Evolutionary conservation across 2,113 vertebrate genomes (phyloP).

Genomic region (Urocolius indicus): DNA sequence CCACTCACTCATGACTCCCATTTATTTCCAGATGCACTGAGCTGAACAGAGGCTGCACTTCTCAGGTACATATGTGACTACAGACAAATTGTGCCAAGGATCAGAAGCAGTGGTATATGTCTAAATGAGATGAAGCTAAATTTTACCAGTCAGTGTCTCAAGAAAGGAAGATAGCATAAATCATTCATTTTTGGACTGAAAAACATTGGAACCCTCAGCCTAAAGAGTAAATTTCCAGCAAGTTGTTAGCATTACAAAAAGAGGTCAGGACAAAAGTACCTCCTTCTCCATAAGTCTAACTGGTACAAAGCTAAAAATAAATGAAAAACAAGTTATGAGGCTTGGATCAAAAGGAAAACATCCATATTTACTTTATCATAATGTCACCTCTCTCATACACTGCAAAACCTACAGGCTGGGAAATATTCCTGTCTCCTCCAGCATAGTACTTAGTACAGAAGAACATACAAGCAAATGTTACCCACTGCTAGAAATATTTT

Average conservation of each 20-base stretch:
- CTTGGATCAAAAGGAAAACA: neutral
- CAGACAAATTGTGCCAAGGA: neutral
- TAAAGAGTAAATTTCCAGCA: neutral
- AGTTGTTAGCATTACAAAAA: neutral
- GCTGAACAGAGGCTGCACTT: neutral
- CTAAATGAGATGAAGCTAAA: neutral
- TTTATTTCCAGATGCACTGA: neutral
- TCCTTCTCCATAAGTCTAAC: neutral
- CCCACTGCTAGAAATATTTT: slow-evolving; percentile 1
- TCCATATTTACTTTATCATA: neutral
- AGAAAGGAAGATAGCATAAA: neutral
- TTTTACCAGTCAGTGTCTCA: neutral
- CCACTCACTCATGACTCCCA: neutral
- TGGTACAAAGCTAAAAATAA: neutral
- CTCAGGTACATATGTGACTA: neutral
- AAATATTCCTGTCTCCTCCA: neutral
- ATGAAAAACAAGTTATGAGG: neutral
- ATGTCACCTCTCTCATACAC: neutral
- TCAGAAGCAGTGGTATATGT: neutral
- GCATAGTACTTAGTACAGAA: neutral
- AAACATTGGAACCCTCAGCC: neutral
- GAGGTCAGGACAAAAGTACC: neutral
- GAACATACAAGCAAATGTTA: slow-evolving; percentile 18
- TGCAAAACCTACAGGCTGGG: neutral
- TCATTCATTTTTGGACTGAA: neutral